Base-by-base conservation (phyloP, 2,888 invertebrate genomes). In the Nephrocerus scutellatus region DNA sequence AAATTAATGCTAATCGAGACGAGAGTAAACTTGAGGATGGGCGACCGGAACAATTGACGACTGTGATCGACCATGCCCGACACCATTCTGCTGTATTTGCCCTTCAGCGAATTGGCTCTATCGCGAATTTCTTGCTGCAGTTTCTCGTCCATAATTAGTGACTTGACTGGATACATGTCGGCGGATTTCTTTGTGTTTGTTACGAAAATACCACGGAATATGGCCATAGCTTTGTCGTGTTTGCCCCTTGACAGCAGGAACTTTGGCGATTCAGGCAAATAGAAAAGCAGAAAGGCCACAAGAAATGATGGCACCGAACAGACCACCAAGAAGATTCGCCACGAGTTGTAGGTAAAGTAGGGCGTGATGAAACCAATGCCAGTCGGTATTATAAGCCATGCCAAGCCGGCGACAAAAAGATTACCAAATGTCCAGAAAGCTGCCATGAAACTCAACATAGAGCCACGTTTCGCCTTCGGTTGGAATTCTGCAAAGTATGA, bases 361-460 rank as follows among this genome's bases (percentile, higher is more conserved):
- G 74, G 66, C 18, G 80, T 79, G 28, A 68, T 63, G 43, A 80
- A 75, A 51, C 85, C 86, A 57, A 87, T 80, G 52, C 72, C 70
- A 54, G 77, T 75, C 51, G 82, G 82, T 47, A 82, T 82, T 54
- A 82, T 80, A 47, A 82, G 72, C 82, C 82, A 82, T 47, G 82
- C 82, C 49, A 81, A 68, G 63, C 91, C 88, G 53, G 92, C 91
- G 40, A 91, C 91, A 60, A 91, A 84, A 51, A 92, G 74, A 66
- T 91, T 91, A 51, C 92, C 92, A 54, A 90, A 77, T 41, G 92
- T 92, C 92, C 92, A 92, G 70, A 91, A 92, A 36, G 90, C 90
- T 42, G 92, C 91, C 83, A 92, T 86, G 64, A 88, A 86, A 55
- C 89, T 89, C 54, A 92, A 73, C 90, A 91, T 91, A 36, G 87